Evolutionary conservation across 2,797 vertebrate species (phyloP).

Genomic region (Sebastes jordani): DNA sequence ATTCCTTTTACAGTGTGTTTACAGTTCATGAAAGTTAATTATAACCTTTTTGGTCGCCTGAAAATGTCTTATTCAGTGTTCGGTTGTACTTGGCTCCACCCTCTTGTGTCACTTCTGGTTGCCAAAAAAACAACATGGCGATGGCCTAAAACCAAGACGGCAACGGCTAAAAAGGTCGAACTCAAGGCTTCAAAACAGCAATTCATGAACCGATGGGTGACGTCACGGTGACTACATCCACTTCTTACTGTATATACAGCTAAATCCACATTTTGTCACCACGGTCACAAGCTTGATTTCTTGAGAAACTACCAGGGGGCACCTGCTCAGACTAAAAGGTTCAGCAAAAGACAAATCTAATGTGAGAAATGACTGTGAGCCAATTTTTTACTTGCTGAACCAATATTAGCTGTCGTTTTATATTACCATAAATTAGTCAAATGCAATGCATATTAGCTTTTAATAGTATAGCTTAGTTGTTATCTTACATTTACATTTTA

Average conservation of each 20-base stretch:
- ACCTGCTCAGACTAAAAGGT: neutral
- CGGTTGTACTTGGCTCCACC: too few relatives aligned
- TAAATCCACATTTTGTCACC: neutral
- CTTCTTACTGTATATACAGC: neutral
- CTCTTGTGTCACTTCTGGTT: too few relatives aligned
- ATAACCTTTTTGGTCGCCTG: too few relatives aligned
- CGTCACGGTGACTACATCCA: too few relatives aligned
- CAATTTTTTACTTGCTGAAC: neutral
- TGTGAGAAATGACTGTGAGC: neutral
- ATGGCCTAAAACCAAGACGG: too few relatives aligned
- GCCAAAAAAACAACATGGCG: too few relatives aligned
- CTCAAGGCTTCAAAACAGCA: too few relatives aligned
- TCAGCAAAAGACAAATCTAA: neutral
- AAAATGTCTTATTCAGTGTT: too few relatives aligned
- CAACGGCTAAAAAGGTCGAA: too few relatives aligned
- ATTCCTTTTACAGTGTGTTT: too few relatives aligned
- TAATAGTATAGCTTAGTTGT: neutral
- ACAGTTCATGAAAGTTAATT: too few relatives aligned
- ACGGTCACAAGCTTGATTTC: neutral
- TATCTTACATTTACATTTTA: neutral
- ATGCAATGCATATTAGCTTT: neutral
- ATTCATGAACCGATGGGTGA: too few relatives aligned
- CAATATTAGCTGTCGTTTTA: neutral
- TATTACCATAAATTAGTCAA: conserved; percentile 7
- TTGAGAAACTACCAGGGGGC: neutral